These are phyloP conservation scores for Dysmachus trigonus DNA, from an alignment of 2,888 invertebrate species.

Conservation along the genomic window DNA sequence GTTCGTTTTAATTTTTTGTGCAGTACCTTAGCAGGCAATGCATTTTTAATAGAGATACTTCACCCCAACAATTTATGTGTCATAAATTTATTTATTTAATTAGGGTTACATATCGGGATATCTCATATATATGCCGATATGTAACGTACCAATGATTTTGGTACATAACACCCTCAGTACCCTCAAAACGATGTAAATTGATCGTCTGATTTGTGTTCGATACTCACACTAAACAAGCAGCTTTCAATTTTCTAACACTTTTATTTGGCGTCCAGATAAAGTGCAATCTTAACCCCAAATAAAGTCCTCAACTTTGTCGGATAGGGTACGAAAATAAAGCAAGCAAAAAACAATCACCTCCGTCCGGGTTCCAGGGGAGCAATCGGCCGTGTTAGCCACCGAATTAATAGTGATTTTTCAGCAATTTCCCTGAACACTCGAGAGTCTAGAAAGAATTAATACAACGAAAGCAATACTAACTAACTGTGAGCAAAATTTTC, in stretches of 20 bases:
- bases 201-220: neutral
- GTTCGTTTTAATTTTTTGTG: too few species aligned
- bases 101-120: too few species aligned
- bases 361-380: neutral
- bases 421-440: constrained; percentile 9
- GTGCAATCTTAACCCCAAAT: neutral
- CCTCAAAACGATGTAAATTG: too few species aligned
- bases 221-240: neutral
- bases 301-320: neutral
- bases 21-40: too few species aligned
- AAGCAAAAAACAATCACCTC: neutral
- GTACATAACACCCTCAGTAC: too few species aligned
- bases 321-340: neutral
- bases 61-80: too few species aligned
- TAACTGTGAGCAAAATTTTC: constrained; percentile 57
- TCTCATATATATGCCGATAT: too few species aligned
- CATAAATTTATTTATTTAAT: too few species aligned
- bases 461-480: constrained; percentile 64
- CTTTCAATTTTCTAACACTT: neutral
- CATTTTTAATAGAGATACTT: too few species aligned
- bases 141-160: too few species aligned
- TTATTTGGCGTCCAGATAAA: neutral
- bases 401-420: neutral
- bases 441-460: constrained; percentile 47
- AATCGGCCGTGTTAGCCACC: neutral